Conservation (phyloP, 2,113 vertebrate genomes). For the Ptychochromis oligacanthus region DNA sequence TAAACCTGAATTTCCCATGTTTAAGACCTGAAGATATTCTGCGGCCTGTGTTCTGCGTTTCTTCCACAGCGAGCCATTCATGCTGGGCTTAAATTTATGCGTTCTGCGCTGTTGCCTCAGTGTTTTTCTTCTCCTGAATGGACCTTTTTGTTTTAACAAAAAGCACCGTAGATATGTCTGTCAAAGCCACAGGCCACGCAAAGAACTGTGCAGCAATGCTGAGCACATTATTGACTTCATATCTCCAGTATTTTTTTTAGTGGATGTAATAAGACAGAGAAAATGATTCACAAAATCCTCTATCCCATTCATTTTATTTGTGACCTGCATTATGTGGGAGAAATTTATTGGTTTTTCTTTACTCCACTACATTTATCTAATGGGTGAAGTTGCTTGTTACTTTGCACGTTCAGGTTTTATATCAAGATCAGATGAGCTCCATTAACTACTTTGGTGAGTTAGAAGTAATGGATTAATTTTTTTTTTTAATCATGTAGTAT, state of each 20-base stretch:
- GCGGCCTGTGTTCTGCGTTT: conserved; percentile 34
- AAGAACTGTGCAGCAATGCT: neutral
- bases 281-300: conserved; percentile 42
- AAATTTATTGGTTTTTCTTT: neutral
- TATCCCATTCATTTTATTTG: neutral
- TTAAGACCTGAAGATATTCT: conserved; percentile 59
- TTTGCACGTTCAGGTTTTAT: neutral
- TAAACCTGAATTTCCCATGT: conserved; percentile 50
- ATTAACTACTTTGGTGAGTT: neutral
- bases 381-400: neutral
- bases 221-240: conserved; percentile 22
- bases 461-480: neutral
- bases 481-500: rapidly evolving
- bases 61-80: conserved; percentile 47
- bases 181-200: conserved; percentile 34
- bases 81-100: conserved; percentile 52
- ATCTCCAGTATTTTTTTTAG: conserved; percentile 7
- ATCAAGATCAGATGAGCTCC: neutral
- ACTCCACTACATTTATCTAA: neutral
- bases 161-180: conserved; percentile 48
- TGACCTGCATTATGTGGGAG: neutral
- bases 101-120: neutral
- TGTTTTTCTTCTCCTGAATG: conserved; percentile 62
- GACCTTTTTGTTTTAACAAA: conserved; percentile 44
- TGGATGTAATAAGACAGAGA: conserved; percentile 11